These are phyloP conservation scores for Falco cherrug DNA, from an alignment of 2,797 vertebrate species.

Conservation along the genomic window DNA sequence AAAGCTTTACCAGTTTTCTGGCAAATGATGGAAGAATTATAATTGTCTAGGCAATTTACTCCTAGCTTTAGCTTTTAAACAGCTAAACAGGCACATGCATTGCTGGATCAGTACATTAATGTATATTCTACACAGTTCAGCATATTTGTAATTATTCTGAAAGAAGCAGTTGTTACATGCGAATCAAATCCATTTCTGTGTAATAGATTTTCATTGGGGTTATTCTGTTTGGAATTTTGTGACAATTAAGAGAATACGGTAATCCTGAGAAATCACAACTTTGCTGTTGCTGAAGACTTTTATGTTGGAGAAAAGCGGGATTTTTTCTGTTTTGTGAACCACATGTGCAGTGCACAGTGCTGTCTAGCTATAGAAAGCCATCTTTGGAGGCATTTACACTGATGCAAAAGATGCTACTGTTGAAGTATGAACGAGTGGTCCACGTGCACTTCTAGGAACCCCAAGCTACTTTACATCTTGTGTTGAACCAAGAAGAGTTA, in stretches of 20 bases:
- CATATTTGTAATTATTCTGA: conserved; percentile 52
- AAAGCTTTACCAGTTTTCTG: background rate
- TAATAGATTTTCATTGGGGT: background rate
- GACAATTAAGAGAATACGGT: background rate
- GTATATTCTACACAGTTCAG: conserved; percentile 14
- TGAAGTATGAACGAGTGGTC: background rate
- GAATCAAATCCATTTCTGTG: conserved; percentile 24
- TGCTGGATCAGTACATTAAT: conserved; percentile 34
- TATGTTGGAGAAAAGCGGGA: background rate
- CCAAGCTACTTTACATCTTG: background rate
- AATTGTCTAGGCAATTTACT: conserved; percentile 15
- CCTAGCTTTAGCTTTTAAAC: background rate
- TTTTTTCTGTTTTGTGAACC: background rate
- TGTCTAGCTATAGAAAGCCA: background rate
- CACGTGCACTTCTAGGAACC: background rate
- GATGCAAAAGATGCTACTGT: background rate
- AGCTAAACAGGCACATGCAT: background rate
- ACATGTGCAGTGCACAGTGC: background rate
- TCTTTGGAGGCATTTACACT: background rate
- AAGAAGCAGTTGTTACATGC: conserved; percentile 40
- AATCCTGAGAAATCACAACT: background rate
- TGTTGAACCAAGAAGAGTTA: background rate
- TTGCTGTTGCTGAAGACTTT: background rate
- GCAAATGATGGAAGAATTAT: background rate
- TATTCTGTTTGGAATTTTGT: background rate